Conservation (phyloP, 2,888 invertebrate genomes). For the Thereva nobilitata region DNA sequence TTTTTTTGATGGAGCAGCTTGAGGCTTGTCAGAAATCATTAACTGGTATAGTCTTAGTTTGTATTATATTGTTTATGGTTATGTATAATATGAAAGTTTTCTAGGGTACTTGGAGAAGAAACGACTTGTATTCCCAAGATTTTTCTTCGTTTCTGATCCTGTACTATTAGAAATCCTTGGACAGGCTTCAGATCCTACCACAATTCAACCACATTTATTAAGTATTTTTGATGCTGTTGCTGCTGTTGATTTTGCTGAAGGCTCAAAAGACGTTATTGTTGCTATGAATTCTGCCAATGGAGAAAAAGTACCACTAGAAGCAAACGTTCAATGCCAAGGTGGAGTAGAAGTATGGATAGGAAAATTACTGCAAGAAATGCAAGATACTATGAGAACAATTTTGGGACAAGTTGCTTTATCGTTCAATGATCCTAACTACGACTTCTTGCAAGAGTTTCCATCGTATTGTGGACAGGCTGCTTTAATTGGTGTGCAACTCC, state of each 20-base stretch:
- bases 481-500: constrained; percentile 78
- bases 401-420: constrained; percentile 71
- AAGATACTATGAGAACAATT: constrained; percentile 73
- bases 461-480: constrained; percentile 80
- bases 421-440: constrained; percentile 73
- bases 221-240: constrained; percentile 86
- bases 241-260: constrained; percentile 77
- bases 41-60: constrained; percentile 62
- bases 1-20: constrained; percentile 80
- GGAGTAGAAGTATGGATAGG: constrained; percentile 88
- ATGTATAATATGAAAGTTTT: not conserved
- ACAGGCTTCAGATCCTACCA: constrained; percentile 84
- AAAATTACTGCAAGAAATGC: constrained; percentile 69
- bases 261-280: constrained; percentile 72
- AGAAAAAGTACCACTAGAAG: constrained; percentile 71
- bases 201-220: constrained; percentile 80
- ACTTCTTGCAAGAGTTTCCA: constrained; percentile 73
- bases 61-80: too few relatives aligned
- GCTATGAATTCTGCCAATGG: constrained; percentile 77
- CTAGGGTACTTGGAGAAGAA: constrained; percentile 77
- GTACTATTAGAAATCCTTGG: constrained; percentile 86
- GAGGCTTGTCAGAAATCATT: constrained; percentile 90
- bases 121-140: constrained; percentile 80
- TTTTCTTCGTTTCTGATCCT: constrained; percentile 91
- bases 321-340: constrained; percentile 71